A percentile compares a stretch with the other conserved stretches of the same genome.
phyloP scores from a whole-genome alignment of 2,113 vertebrate species.

The Mionectes macconnelli region DNA sequence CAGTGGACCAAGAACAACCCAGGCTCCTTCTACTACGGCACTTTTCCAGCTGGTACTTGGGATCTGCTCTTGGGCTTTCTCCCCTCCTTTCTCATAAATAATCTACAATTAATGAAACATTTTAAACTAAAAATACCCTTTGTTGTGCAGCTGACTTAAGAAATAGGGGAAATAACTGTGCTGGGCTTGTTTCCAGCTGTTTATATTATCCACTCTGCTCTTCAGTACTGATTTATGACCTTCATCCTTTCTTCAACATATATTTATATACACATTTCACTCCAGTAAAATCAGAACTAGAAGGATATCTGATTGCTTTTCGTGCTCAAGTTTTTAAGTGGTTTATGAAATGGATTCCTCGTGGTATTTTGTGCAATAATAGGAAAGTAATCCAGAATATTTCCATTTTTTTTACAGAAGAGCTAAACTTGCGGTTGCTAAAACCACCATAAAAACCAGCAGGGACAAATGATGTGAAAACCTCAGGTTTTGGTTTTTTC shows the following conservation, averaged over 20 bases:
- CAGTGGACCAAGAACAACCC: constrained; percentile 84
- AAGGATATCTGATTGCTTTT: background rate
- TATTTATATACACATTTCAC: background rate
- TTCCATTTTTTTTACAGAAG: background rate
- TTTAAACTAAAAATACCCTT: background rate
- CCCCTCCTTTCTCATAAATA: background rate
- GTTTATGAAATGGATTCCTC: background rate
- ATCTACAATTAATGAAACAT: background rate
- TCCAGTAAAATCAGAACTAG: background rate
- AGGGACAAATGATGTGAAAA: background rate
- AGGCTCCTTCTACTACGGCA: constrained; percentile 91
- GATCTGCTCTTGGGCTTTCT: no score
- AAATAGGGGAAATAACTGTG: background rate
- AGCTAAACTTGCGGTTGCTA: background rate
- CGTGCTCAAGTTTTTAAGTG: background rate
- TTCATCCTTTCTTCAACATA: background rate
- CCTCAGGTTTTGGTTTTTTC: background rate
- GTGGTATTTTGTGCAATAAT: background rate
- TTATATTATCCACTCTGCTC: background rate
- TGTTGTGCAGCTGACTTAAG: background rate
- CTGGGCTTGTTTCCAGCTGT: background rate
- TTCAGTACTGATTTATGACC: background rate
- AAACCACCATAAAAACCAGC: background rate
- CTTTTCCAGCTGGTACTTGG: constrained; percentile 85
- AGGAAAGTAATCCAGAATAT: background rate